A percentile compares a stretch with the other conserved stretches of the same genome.
Evolutionary conservation across 2,113 vertebrate species (phyloP).

Genomic region (Apus apus): DNA sequence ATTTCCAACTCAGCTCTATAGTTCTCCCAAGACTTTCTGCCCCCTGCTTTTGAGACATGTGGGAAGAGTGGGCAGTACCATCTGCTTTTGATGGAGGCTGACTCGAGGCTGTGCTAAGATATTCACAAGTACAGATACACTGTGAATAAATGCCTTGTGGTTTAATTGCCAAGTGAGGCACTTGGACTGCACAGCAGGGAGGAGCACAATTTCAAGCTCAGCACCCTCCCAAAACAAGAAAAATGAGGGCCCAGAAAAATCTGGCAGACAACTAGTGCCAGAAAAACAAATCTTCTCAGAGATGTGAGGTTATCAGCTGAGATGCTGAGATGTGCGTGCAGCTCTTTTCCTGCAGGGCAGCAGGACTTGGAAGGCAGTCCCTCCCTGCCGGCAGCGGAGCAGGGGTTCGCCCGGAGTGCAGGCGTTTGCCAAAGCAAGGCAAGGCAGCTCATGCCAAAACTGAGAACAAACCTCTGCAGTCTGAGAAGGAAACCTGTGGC

Average conservation of each 20-base stretch:
- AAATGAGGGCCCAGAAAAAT: conserved; percentile 2
- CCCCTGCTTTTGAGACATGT: conserved; percentile 52
- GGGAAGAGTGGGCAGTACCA: conserved; percentile 68
- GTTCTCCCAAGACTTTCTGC: conserved; percentile 41
- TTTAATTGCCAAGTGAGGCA: background rate
- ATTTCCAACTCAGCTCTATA: conserved; percentile 41
- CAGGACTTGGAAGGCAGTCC: background rate
- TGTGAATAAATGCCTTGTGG: conserved; percentile 44
- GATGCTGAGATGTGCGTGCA: background rate
- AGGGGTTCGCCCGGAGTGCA: accelerated
- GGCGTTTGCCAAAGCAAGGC: background rate
- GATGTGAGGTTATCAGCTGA: background rate
- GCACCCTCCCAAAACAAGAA: background rate
- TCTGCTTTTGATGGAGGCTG: conserved; percentile 58
- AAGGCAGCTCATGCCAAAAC: conserved; percentile 12
- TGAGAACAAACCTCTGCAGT: conserved; percentile 13
- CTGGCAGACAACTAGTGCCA: background rate
- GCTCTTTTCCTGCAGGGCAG: conserved; percentile 44
- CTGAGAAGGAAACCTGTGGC: conserved; percentile 28
- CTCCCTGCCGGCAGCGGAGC: background rate
- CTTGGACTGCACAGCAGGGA: background rate
- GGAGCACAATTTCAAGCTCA: conserved; percentile 24
- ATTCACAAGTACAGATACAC: conserved; percentile 40
- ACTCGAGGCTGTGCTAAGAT: conserved; percentile 38
- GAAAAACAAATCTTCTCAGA: conserved; percentile 14